phyloP scores from a whole-genome alignment of 2,113 vertebrate species.

The Todiramphus saurophagus region DNA sequence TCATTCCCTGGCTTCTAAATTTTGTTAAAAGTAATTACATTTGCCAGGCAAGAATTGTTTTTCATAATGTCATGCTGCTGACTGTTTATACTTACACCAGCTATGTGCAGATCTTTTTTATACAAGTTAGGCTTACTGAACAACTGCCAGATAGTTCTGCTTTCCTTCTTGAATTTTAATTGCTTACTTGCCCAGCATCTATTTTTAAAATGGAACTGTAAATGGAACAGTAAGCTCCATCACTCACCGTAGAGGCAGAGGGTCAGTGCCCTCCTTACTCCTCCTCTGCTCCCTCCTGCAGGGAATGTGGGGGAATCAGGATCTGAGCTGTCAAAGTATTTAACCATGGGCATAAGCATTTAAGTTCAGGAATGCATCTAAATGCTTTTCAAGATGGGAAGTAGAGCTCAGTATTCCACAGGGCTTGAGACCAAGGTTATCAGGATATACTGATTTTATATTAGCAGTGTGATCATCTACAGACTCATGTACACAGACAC shows the following conservation, averaged over 20 bases:
- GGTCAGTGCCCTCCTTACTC: not conserved
- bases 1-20: not conserved
- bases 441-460: not conserved
- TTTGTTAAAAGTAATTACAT: conserved; percentile 43
- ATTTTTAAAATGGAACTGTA: conserved; percentile 61
- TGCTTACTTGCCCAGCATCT: conserved; percentile 54
- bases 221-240: conserved; percentile 46
- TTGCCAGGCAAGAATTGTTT: conserved; percentile 57
- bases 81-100: conserved; percentile 56
- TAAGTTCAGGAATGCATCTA: not conserved
- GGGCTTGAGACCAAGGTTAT: not conserved
- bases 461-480: not conserved
- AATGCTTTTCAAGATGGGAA: not conserved
- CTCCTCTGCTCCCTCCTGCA: not conserved
- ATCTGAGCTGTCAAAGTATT: not conserved
- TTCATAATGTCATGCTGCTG: conserved; percentile 39
- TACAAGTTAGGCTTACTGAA: conserved; percentile 57
- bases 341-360: not conserved
- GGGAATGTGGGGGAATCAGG: not conserved
- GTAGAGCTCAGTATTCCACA: not conserved
- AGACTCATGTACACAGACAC: not conserved
- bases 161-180: conserved; percentile 69
- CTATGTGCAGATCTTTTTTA: conserved; percentile 58
- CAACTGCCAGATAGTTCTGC: conserved; percentile 57
- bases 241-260: not conserved